Evolutionary conservation across 1,140 invertebrate genomes (phyloP).

Genomic region (Mycetomoellerius zeteki): DNA sequence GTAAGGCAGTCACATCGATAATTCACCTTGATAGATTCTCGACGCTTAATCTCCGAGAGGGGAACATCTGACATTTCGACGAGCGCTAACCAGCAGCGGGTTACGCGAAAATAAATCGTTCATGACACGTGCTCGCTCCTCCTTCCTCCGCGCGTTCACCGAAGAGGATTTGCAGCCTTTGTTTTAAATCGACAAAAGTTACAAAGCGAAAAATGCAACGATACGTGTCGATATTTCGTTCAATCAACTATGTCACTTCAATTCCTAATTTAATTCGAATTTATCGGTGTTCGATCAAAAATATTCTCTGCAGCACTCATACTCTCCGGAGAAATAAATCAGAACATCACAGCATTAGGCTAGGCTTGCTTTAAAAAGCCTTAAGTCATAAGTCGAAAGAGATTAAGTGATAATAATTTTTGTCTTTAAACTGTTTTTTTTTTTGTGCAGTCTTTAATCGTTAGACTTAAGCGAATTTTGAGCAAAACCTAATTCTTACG

Average conservation of each 20-base stretch:
- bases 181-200: conserved; percentile 43
- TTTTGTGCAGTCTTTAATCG: too few relatives aligned
- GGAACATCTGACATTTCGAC: conserved; percentile 45
- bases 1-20: conserved; percentile 18
- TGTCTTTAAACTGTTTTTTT: too few relatives aligned
- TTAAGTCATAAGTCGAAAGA: too few relatives aligned
- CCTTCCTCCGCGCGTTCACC: neutral
- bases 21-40: conserved; percentile 45
- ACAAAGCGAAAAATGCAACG: conserved; percentile 15
- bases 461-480: too few relatives aligned
- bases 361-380: too few relatives aligned
- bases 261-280: conserved; percentile 12
- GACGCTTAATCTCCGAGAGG: neutral
- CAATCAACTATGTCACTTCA: neutral
- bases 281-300: neutral
- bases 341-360: neutral
- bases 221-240: conserved; percentile 10
- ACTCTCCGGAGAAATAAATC: neutral
- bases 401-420: too few relatives aligned
- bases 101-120: conserved; percentile 62
- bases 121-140: conserved; percentile 29
- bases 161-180: neutral
- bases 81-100: neutral
- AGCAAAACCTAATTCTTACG: too few relatives aligned
- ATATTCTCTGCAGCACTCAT: neutral